A percentile compares a stretch with the other conserved stretches of the same genome.
phyloP scores from a whole-genome alignment of 35 echinoderm and acorn worm genomes.

The Acanthaster planci region DNA sequence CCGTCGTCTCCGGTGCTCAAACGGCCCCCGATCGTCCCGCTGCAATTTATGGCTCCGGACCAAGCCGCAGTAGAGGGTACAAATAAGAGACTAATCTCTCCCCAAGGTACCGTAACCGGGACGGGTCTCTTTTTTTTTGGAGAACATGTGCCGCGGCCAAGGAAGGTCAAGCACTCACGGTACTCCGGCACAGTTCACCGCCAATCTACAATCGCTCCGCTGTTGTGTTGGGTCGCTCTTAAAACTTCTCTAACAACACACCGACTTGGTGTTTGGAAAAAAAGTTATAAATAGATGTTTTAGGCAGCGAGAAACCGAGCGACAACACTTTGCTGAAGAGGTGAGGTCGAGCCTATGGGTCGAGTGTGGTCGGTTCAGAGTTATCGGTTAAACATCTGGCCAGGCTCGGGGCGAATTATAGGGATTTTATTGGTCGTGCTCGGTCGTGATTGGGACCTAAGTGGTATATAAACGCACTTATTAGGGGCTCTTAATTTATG shows the following conservation, averaged over 20 bases:
- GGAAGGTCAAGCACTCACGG: neutral
- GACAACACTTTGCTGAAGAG: neutral
- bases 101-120: slow-evolving; percentile 2
- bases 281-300: neutral
- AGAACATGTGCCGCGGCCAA: slow-evolving; percentile 18
- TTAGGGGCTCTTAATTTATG: slow-evolving; percentile 19
- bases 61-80: neutral
- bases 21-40: neutral
- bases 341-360: neutral
- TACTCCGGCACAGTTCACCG: neutral
- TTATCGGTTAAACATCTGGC: slow-evolving; percentile 8
- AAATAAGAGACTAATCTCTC: slow-evolving; percentile 23
- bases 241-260: slow-evolving; percentile 2
- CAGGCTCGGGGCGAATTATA: neutral
- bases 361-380: slow-evolving; percentile 2
- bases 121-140: neutral
- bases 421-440: slow-evolving; percentile 19
- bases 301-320: neutral
- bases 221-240: neutral
- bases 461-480: slow-evolving; percentile 22
- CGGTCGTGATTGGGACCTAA: neutral
- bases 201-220: slow-evolving; percentile 10
- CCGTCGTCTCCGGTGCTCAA: slow-evolving; percentile 1
- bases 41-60: neutral
- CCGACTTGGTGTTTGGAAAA: neutral